phyloP scores from a whole-genome alignment of 2,113 vertebrate species.

The Melanerpes aurifrons region DNA sequence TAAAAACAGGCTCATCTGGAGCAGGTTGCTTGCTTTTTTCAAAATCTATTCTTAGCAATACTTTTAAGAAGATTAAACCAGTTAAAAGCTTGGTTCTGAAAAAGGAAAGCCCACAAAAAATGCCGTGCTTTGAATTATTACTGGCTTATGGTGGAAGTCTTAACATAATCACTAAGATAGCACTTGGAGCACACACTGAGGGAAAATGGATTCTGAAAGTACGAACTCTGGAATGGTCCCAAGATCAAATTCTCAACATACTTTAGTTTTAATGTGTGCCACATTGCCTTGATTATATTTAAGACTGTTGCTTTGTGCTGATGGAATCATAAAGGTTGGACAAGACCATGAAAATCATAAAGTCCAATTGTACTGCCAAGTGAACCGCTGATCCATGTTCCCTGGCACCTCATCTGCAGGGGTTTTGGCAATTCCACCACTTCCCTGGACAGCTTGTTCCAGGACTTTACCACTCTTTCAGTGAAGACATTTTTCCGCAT shows the following conservation, averaged over 20 bases:
- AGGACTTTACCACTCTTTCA: too few species aligned
- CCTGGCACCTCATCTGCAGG: too few species aligned
- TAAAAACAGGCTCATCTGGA: neutral
- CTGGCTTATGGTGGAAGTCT: neutral
- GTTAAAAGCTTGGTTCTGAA: neutral
- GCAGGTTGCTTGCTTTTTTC: neutral
- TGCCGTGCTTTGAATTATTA: neutral
- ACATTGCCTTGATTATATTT: rapidly evolving
- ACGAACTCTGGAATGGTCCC: neutral
- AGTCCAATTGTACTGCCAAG: too few species aligned
- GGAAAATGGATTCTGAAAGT: neutral
- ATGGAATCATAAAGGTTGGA: neutral
- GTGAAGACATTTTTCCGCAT: too few species aligned
- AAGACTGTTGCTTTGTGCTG: neutral
- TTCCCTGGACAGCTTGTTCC: too few species aligned
- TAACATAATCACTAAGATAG: neutral
- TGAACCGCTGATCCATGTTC: too few species aligned
- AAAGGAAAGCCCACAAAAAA: neutral
- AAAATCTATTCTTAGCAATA: neutral
- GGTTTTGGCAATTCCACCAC: too few species aligned
- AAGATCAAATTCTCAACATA: neutral
- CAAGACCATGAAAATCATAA: too few species aligned
- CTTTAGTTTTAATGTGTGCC: neutral
- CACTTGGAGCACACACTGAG: neutral
- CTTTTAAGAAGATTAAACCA: neutral